These are phyloP conservation scores for Monomorium pharaonis DNA, from an alignment of 1,140 invertebrate species.

Conservation along the genomic window DNA sequence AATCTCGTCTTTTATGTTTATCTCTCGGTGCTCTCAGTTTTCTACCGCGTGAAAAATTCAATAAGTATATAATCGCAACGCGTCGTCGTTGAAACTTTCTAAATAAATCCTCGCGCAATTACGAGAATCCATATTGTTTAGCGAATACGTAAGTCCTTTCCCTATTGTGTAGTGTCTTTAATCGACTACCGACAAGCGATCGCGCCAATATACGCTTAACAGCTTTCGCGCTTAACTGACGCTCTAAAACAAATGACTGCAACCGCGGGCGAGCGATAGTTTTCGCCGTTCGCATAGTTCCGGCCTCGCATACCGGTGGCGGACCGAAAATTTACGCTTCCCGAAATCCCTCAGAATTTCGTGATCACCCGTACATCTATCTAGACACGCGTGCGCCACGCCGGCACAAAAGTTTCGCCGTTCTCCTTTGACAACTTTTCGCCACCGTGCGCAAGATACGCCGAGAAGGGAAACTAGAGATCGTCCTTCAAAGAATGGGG, in stretches of 20 bases:
- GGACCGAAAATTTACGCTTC: slow-evolving; percentile 54
- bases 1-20: neutral
- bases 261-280: slow-evolving; percentile 43
- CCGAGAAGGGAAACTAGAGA: slow-evolving; percentile 20
- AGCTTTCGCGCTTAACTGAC: slow-evolving; percentile 49
- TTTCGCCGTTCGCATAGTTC: slow-evolving; percentile 53
- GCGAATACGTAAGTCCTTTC: neutral
- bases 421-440: slow-evolving; percentile 27
- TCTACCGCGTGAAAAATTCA: neutral
- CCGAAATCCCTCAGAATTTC: slow-evolving; percentile 54
- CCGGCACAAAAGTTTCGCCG: slow-evolving; percentile 36
- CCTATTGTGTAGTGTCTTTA: slow-evolving; percentile 18
- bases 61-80: neutral
- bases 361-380: slow-evolving; percentile 34
- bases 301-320: slow-evolving; percentile 36
- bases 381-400: slow-evolving; percentile 2
- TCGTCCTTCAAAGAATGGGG: slow-evolving; percentile 5
- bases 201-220: slow-evolving; percentile 55
- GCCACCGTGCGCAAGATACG: neutral
- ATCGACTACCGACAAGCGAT: slow-evolving; percentile 49
- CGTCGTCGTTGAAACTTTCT: too few species aligned
- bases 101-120: neutral
- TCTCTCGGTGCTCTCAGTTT: neutral
- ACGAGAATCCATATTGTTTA: neutral
- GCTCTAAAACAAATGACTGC: slow-evolving; percentile 55